Base-by-base conservation (phyloP, 2,113 vertebrate genomes). In the Gobio gobio region DNA sequence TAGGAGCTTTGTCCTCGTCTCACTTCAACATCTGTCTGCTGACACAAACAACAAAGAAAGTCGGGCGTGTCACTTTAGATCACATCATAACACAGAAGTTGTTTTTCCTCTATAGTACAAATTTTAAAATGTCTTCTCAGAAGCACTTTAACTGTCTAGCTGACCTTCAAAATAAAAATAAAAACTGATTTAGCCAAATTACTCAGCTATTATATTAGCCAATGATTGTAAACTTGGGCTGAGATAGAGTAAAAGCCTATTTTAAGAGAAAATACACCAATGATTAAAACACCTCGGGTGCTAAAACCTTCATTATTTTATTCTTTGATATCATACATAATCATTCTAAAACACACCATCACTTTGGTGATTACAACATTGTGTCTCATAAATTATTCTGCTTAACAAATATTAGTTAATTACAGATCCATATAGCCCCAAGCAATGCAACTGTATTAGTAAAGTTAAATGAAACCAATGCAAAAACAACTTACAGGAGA, bases 11-110 rank as follows among this genome's bases (percentile, higher is more conserved):
- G 83, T 86, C 74, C 81, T 70, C 73, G 63, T 82, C 87, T 58
- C 16, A 82, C 87, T 66, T 64, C 77, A 85, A 88, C 87, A 85
- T 88, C 87, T 88, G 80, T 83, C 87, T 86, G 73, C 87, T 86
- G 85, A 83, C 66, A 81, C 73, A 24, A 70, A 83, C 64, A 82
- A 85, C 83, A 86, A 80, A 81, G 64, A 88, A 82, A 88, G 83
- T 88, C 79, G 83, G 13, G 2, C 76, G 29, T 88, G 87, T 85
- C 84, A n/a, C 22, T 51, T 33, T 64, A 64, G 12, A 86, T 88
- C 64, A 83, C 47, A 86, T 85, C 87, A 85, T 63, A 45, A 82
- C 33, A 13, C 33, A 54, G 70, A 82, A 78, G 58, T 75, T 84
- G 20, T 56, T 47, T 81, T 68, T 47, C 33, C 58, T 59, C 20